phyloP scores from a whole-genome alignment of 2,113 vertebrate species.

The Solenodon paradoxus region DNA sequence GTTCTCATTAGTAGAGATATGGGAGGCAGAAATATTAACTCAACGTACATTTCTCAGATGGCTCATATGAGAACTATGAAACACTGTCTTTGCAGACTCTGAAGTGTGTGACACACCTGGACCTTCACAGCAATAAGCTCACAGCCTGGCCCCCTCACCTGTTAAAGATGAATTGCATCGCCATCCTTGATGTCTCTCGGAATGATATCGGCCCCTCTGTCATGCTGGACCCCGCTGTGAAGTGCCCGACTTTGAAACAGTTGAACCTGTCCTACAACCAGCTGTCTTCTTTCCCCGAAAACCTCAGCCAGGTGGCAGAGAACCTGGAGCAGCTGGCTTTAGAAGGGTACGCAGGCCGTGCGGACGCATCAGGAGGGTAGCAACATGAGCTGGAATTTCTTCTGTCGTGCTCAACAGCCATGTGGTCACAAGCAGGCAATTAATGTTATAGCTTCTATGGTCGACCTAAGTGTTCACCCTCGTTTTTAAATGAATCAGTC shows the following conservation, averaged over 20 bases:
- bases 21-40: background rate
- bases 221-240: constrained; percentile 79
- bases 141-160: constrained; percentile 86
- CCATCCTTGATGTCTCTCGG: constrained; percentile 90
- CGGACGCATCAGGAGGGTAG: no score
- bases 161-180: constrained; percentile 88
- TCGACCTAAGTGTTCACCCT: constrained; percentile 4
- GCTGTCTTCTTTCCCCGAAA: constrained; percentile 83
- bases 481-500: background rate
- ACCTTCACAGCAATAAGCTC: constrained; percentile 93
- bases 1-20: background rate
- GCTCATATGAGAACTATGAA: constrained; percentile 9
- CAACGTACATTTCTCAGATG: background rate
- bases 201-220: constrained; percentile 90
- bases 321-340: constrained; percentile 90
- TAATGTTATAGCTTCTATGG: background rate
- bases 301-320: constrained; percentile 79
- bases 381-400: no score
- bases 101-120: constrained; percentile 90
- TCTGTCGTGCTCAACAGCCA: no score
- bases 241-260: constrained; percentile 87
- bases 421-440: no score
- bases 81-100: constrained; percentile 85
- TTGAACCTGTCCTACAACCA: constrained; percentile 94
- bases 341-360: no score